Percentiles rank a stretch among this genome's conserved stretches.
Conservation (phyloP, 1,140 invertebrate genomes). For the Pseudomyrmex flavicornis region DNA sequence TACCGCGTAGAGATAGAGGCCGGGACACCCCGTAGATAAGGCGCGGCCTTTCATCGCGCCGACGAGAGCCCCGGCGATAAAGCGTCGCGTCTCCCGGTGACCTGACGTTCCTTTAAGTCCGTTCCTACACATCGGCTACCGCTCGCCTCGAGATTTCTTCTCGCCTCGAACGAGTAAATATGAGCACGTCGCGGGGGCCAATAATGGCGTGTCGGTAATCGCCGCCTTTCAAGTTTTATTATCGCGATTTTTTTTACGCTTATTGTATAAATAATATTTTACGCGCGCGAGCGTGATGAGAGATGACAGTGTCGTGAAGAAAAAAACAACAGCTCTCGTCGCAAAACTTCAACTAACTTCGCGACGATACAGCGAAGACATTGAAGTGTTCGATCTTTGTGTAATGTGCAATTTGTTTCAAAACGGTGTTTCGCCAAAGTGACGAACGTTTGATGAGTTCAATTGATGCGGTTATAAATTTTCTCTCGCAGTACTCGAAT, state of each 20-base stretch:
- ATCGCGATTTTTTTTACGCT: not conserved
- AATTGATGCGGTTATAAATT: conserved; percentile 6
- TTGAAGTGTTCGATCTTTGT: not conserved
- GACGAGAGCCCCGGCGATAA: conserved; percentile 64
- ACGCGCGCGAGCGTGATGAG: not conserved
- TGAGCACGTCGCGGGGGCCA: conserved; percentile 13
- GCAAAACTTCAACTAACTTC: conserved; percentile 8
- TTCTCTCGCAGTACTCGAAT: not conserved
- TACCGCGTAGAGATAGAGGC: conserved; percentile 82
- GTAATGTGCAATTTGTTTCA: not conserved
- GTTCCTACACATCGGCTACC: conserved; percentile 57
- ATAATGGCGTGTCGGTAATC: conserved; percentile 37
- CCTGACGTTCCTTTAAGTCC: conserved; percentile 65
- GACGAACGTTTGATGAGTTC: not conserved
- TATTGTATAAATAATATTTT: too few species aligned
- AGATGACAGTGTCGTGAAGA: not conserved
- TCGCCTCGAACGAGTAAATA: conserved; percentile 61
- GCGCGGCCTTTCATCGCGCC: conserved; percentile 81
- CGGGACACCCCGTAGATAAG: conserved; percentile 80
- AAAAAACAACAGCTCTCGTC: not conserved
- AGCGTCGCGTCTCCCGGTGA: conserved; percentile 57
- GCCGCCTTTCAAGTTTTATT: not conserved
- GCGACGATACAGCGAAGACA: not conserved
- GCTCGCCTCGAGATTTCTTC: conserved; percentile 63
- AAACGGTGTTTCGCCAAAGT: not conserved